Conservation (phyloP, 2,888 invertebrate genomes). For the Apamea epomidion region DNA sequence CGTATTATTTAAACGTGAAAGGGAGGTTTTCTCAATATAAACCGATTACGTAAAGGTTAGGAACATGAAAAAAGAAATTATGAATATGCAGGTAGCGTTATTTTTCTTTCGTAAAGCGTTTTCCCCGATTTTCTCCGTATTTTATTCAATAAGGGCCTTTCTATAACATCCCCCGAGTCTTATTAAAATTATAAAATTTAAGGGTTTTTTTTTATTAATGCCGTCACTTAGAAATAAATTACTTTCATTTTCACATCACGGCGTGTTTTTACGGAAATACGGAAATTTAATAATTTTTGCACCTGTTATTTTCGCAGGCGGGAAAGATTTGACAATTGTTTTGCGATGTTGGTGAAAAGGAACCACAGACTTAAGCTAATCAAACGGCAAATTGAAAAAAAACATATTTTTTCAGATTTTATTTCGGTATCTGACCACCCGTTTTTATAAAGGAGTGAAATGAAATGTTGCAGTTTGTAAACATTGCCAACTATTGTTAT, state of each 20-base stretch:
- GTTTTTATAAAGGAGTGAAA: conserved; percentile 17
- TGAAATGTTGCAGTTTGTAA: not conserved
- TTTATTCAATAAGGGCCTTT: conserved; percentile 80
- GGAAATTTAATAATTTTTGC: conserved; percentile 57
- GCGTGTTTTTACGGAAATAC: conserved; percentile 51
- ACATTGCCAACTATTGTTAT: too few relatives aligned
- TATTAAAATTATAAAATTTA: conserved; percentile 79
- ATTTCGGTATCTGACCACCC: not conserved
- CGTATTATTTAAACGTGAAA: conserved; percentile 60
- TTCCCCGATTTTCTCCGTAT: conserved; percentile 76
- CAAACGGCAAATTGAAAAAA: conserved; percentile 22
- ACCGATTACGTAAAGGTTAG: conserved; percentile 72
- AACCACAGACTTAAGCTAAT: conserved; percentile 26
- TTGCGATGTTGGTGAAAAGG: conserved; percentile 26
- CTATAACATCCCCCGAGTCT: conserved; percentile 80
- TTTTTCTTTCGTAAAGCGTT: conserved; percentile 75
- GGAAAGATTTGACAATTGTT: conserved; percentile 45
- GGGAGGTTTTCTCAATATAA: conserved; percentile 63
- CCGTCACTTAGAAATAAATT: conserved; percentile 72
- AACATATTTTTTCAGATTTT: not conserved
- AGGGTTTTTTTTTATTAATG: conserved; percentile 74
- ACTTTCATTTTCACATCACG: conserved; percentile 68
- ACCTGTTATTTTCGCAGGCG: conserved; percentile 61
- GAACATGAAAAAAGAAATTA: conserved; percentile 70
- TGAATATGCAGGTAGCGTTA: conserved; percentile 72